Base-by-base conservation (phyloP, 1,140 invertebrate species). In the Branchinecta lynchi region DNA sequence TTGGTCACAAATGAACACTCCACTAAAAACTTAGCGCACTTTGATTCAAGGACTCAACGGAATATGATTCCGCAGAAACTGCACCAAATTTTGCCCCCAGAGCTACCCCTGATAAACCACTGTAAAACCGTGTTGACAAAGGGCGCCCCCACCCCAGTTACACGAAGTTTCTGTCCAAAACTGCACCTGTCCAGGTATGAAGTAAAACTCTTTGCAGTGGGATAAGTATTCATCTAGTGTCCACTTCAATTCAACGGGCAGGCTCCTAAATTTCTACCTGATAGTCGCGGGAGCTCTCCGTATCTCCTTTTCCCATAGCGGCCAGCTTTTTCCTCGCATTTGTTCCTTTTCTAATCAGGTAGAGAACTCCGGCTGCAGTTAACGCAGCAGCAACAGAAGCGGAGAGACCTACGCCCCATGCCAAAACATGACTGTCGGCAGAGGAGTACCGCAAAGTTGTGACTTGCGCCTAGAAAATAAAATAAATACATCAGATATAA, bases 231-330 rank as follows among this genome's bases (percentile, higher is more conserved):
- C n/a, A n/a, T 32, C 32, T 32, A 32, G 32, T 3, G 32, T 32
- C 32, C 32, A 32, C 5, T 32, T 32, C 1, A 5, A 32, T 1
- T 32, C 32, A 32, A 32, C 2, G 32, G 66, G 5, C 32, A 66
- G 43, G 12, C 67, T n/a, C 15, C 45, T n/a, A n/a, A 15, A 20
- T 44, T 67, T 60, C 70, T 74, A 87, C 87, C 82, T 97, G 92
- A 77, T 98, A 98, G 74, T 96, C 93, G 75, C 92, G 90, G 65
- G 89, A 93, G 7, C 90, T 89, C 80, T 96, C 93, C 0, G 89
- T 86, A 70, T 93, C 91, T 0, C 85, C 84, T n/a, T 84, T 83
- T 0, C 84, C 75, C 0, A 87, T 80, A 12, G 80, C 85, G 74
- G 79, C 82, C 76, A 88, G 82, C 76, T 92, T 96, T 76, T 83